Conservation (phyloP, 2,113 vertebrate genomes). For the Prochilodus magdalenae region DNA sequence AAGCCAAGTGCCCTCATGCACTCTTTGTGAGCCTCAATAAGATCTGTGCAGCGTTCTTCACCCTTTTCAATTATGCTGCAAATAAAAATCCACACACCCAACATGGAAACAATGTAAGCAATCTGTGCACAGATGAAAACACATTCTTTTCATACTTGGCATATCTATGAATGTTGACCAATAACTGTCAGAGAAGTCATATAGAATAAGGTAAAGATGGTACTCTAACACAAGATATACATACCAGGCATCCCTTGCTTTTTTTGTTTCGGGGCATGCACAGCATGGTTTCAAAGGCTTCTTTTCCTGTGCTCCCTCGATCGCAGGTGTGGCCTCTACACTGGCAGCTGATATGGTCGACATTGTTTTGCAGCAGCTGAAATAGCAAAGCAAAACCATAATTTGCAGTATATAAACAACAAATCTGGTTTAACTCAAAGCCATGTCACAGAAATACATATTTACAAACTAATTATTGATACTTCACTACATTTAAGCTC, state of each 20-base stretch:
- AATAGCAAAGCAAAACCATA: neutral
- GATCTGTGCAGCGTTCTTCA: conserved; percentile 86
- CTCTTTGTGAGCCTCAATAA: conserved; percentile 97
- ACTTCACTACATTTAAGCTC: too few species aligned
- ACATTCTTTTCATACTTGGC: too few species aligned
- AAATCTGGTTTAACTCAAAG: too few species aligned
- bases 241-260: conserved; percentile 91
- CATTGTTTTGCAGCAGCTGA: conserved; percentile 67
- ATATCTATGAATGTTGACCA: too few species aligned
- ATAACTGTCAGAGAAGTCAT: too few species aligned
- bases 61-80: conserved; percentile 96
- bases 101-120: too few species aligned
- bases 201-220: too few species aligned
- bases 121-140: too few species aligned
- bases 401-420: neutral
- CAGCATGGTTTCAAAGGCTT: conserved; percentile 93
- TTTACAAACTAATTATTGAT: too few species aligned
- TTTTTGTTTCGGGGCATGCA: conserved; percentile 96
- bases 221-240: neutral
- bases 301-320: conserved; percentile 74
- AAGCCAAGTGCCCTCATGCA: conserved; percentile 97
- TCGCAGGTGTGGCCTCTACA: conserved; percentile 63
- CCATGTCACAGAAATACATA: too few species aligned
- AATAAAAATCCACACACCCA: conserved; percentile 46
- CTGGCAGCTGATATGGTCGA: conserved; percentile 79